Conservation (phyloP, 2,888 invertebrate species). For the Mythimna albipuncta region DNA sequence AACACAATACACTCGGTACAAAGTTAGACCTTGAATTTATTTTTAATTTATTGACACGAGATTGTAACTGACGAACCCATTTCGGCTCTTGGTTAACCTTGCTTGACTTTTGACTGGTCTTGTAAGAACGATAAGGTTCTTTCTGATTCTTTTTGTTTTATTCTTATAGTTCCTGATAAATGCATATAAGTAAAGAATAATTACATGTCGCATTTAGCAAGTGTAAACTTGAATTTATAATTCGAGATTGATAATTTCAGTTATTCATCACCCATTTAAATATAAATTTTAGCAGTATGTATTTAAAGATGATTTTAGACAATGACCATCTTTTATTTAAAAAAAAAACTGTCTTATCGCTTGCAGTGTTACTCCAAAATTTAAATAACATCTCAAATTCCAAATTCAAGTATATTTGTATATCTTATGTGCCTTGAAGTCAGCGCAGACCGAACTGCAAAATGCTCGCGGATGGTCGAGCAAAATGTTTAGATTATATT, state of each 20-base stretch:
- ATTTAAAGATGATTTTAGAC: too few species aligned
- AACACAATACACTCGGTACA: neutral
- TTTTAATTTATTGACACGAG: neutral
- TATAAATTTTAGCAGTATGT: too few species aligned
- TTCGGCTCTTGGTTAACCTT: neutral
- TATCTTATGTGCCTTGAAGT: too few species aligned
- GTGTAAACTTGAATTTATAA: neutral
- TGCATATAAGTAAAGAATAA: neutral
- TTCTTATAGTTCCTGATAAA: neutral
- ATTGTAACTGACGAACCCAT: neutral
- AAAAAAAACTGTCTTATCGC: too few species aligned
- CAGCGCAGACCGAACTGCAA: too few species aligned
- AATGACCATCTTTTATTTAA: too few species aligned
- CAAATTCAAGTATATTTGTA: neutral
- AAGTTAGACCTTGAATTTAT: neutral
- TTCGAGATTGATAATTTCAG: too few species aligned
- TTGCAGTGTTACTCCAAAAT: too few species aligned
- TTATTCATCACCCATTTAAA: too few species aligned
- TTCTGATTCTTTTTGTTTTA: neutral
- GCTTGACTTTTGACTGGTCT: neutral
- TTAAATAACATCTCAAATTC: too few species aligned
- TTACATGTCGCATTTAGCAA: neutral
- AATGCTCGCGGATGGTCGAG: too few species aligned
- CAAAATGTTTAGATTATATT: too few species aligned
- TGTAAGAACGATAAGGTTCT: neutral